Percentiles rank a stretch among this genome's conserved stretches.
Conservation (phyloP, 2,113 vertebrate genomes). For the Paramormyrops kingsleyae region DNA sequence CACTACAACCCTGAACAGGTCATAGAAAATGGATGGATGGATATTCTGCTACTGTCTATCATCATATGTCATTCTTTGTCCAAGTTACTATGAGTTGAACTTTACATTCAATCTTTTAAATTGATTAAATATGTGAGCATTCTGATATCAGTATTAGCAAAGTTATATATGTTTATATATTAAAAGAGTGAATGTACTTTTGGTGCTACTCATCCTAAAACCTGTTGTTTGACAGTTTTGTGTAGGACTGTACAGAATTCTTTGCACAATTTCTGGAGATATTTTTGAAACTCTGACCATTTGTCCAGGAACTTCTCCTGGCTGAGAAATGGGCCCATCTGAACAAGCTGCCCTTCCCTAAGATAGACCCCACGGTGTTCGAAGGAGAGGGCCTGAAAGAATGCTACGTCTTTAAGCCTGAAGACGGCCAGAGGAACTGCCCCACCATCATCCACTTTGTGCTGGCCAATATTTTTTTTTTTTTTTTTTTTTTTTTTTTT, state of each 20-base stretch:
- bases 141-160: not conserved
- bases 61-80: not conserved
- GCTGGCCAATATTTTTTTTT: constrained; percentile 92
- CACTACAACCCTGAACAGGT: no score
- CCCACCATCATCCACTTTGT: constrained; percentile 95
- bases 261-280: not conserved
- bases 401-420: constrained; percentile 95
- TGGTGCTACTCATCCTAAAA: not conserved
- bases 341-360: constrained; percentile 95
- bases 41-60: not conserved
- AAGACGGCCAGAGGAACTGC: constrained; percentile 81
- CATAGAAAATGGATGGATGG: no score
- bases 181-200: not conserved
- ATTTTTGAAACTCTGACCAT: not conserved
- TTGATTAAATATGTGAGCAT: not conserved
- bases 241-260: not conserved
- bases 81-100: not conserved
- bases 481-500: no score
- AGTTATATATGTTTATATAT: not conserved
- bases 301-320: constrained; percentile 81
- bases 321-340: constrained; percentile 98
- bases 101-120: not conserved
- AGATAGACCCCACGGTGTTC: constrained; percentile 91
- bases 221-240: not conserved
- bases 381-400: constrained; percentile 93